A percentile compares a stretch with the other conserved stretches of the same genome.
phyloP scores from a whole-genome alignment of 64 coral and sea anemone species.

The Astreopora myriophthalma region DNA sequence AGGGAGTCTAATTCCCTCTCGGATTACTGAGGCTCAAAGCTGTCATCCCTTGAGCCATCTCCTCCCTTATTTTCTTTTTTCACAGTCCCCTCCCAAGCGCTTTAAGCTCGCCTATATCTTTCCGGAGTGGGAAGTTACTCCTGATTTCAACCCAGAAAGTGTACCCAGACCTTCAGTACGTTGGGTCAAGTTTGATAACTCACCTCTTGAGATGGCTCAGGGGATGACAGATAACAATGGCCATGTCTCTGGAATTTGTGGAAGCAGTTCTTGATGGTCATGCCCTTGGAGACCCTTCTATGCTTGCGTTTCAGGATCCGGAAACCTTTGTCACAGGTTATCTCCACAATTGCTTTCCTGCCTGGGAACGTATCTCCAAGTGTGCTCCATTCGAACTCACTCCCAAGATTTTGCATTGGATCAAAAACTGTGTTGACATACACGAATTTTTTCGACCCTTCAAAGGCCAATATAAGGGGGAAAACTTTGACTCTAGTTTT shows the following conservation, averaged over 20 bases:
- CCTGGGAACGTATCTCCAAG: background rate
- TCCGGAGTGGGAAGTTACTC: no score
- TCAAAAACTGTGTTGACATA: background rate
- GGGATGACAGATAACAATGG: no score
- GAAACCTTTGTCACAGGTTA: constrained; percentile 14
- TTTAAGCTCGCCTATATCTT: background rate
- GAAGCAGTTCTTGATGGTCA: background rate
- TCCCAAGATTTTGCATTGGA: background rate
- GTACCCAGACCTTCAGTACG: no score
- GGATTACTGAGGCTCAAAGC: background rate
- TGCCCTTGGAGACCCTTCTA: background rate
- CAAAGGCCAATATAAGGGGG: constrained; percentile 12
- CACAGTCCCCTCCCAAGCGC: background rate
- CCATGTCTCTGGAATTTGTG: background rate
- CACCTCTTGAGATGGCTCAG: no score
- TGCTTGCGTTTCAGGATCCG: background rate
- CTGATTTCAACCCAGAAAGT: no score
- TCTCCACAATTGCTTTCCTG: background rate
- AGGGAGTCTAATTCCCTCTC: background rate
- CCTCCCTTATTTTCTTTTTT: background rate
- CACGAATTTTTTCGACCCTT: constrained; percentile 8
- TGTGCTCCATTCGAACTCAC: background rate
- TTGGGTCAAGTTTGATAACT: no score
- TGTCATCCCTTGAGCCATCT: background rate
- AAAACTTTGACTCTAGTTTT: background rate